Percentiles rank a stretch among this genome's conserved stretches.
Conservation (phyloP, 2,797 vertebrate species). For the Decapterus maruadsi region DNA sequence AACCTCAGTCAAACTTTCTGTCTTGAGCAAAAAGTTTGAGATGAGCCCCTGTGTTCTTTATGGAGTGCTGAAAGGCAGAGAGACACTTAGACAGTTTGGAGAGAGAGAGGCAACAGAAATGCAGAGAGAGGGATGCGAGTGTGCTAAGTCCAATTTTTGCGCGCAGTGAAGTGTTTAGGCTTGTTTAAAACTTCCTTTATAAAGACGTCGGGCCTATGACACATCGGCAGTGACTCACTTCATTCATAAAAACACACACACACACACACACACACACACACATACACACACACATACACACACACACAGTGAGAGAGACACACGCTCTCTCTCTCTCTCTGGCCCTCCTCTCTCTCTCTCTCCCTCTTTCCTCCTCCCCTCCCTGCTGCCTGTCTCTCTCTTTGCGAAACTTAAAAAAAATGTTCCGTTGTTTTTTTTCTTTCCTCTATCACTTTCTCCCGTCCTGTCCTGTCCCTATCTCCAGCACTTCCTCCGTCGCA, state of each 20-base stretch:
- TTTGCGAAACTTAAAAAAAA: constrained; percentile 82
- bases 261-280: constrained; percentile 36
- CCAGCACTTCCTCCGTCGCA: constrained; percentile 82
- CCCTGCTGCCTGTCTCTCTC: constrained; percentile 75
- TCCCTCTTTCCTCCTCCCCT: constrained; percentile 68
- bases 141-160: constrained; percentile 88
- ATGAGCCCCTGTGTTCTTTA: constrained; percentile 68
- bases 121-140: constrained; percentile 86
- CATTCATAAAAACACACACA: constrained; percentile 88
- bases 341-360: constrained; percentile 44
- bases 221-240: constrained; percentile 91
- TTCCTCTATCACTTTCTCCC: constrained; percentile 84
- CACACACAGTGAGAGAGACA: constrained; percentile 8
- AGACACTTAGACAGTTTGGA: constrained; percentile 71
- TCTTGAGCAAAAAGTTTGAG: constrained; percentile 72
- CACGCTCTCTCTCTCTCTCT: constrained; percentile 41
- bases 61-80: constrained; percentile 74
- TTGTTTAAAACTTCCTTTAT: constrained; percentile 93
- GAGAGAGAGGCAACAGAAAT: constrained; percentile 66
- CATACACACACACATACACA: constrained; percentile 57
- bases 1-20: constrained; percentile 64
- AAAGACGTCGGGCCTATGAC: constrained; percentile 91
- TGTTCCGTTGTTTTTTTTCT: constrained; percentile 83
- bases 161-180: constrained; percentile 92
- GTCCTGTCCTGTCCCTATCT: constrained; percentile 75